These are phyloP conservation scores for Syndactyla subalaris DNA, from an alignment of 2,797 vertebrate genomes.

Conservation along the genomic window DNA sequence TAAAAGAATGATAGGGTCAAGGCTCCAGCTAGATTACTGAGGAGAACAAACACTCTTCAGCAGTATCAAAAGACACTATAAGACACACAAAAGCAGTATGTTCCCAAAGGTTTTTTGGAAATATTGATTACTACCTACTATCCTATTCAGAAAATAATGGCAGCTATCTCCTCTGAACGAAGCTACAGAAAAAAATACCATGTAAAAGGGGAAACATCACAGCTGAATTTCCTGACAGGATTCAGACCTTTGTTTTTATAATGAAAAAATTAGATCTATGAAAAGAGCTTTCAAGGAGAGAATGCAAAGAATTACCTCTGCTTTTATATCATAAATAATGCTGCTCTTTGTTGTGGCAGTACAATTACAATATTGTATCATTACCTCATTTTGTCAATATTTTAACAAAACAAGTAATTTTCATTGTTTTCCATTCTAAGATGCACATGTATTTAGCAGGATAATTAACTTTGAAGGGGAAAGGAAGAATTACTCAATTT, in stretches of 20 bases:
- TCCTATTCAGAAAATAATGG: slow-evolving; percentile 1
- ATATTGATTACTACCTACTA: slow-evolving; percentile 51
- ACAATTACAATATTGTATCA: neutral
- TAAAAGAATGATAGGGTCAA: slow-evolving; percentile 42
- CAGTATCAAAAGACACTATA: slow-evolving; percentile 14
- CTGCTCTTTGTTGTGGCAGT: neutral
- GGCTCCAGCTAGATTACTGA: slow-evolving; percentile 30
- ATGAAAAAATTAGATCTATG: slow-evolving; percentile 7
- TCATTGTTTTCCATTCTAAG: neutral
- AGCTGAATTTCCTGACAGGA: slow-evolving; percentile 37
- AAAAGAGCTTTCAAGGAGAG: neutral
- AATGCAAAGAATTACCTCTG: slow-evolving; percentile 19
- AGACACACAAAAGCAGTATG: slow-evolving; percentile 14
- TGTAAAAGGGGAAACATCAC: slow-evolving; percentile 4
- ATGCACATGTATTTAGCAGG: neutral
- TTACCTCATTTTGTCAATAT: neutral
- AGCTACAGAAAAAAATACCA: slow-evolving; percentile 16
- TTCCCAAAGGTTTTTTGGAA: slow-evolving; percentile 20
- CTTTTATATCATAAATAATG: neutral
- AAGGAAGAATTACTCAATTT: neutral
- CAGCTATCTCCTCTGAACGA: slow-evolving; percentile 25
- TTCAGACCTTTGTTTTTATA: slow-evolving; percentile 14
- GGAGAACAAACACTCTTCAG: slow-evolving; percentile 40
- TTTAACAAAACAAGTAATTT: neutral
- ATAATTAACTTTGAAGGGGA: neutral